These are phyloP conservation scores for Xanthorhoe spadicearia DNA, from an alignment of 2,888 invertebrate species.

Conservation along the genomic window DNA sequence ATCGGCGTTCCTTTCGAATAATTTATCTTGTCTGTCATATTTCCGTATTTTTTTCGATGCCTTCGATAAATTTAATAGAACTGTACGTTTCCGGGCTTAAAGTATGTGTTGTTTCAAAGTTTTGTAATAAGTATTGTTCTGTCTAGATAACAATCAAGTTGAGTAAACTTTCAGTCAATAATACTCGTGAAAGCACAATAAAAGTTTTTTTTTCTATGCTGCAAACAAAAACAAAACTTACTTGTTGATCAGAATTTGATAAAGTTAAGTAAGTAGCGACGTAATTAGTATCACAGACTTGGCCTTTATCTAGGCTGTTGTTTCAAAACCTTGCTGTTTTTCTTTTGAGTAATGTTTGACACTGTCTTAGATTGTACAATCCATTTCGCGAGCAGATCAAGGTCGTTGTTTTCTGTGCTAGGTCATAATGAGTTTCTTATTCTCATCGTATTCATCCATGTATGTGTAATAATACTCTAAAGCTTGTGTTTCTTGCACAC, in stretches of 20 bases:
- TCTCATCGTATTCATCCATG: background rate
- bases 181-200: background rate
- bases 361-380: conserved; percentile 6
- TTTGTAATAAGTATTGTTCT: background rate
- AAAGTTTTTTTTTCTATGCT: too few species aligned
- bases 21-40: conserved; percentile 21
- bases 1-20: conserved; percentile 20
- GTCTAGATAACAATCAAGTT: background rate
- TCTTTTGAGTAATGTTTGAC: conserved; percentile 5
- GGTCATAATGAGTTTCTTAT: background rate
- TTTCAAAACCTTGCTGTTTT: conserved; percentile 13
- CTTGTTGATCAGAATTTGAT: background rate
- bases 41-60: conserved; percentile 20
- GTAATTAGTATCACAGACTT: conserved; percentile 7
- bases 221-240: too few species aligned
- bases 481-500: background rate
- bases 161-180: background rate
- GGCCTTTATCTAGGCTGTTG: conserved; percentile 8
- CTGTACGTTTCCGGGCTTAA: background rate
- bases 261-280: conserved; percentile 2
- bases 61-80: conserved; percentile 7
- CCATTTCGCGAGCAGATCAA: background rate
- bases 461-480: background rate
- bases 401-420: background rate
- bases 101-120: too few species aligned